phyloP scores from a whole-genome alignment of 2,888 invertebrate species.

The Marronus borbonicus region DNA sequence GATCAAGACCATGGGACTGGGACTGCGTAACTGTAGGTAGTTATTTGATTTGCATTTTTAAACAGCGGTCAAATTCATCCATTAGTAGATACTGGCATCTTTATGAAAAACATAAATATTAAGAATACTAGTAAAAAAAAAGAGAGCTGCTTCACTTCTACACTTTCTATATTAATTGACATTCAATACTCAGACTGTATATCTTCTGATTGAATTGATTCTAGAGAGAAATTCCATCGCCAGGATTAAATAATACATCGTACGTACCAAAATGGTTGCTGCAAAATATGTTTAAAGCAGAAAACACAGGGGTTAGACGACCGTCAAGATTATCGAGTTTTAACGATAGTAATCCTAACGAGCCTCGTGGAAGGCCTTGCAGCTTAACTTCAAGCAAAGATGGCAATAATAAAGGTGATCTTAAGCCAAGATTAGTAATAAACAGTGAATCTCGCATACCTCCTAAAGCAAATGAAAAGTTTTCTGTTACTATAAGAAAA shows the following conservation, averaged over 20 bases:
- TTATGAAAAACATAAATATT: too few species aligned
- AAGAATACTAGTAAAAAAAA: too few species aligned
- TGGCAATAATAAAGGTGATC: neutral
- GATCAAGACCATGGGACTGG: too few species aligned
- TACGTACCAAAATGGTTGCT: constrained; percentile 12
- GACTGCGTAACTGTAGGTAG: too few species aligned
- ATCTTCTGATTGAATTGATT: constrained; percentile 5
- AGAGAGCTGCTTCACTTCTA: too few species aligned
- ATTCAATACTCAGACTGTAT: neutral
- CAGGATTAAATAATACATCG: neutral
- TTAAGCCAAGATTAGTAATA: neutral
- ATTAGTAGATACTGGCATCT: too few species aligned
- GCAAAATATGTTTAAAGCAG: neutral
- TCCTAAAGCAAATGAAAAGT: neutral
- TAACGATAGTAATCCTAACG: neutral
- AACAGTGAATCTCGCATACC: neutral
- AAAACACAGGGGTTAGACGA: neutral
- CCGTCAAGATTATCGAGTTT: neutral
- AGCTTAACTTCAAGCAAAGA: neutral
- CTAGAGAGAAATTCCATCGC: neutral
- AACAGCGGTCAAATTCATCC: too few species aligned
- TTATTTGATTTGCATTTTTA: too few species aligned
- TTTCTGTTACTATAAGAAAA: neutral
- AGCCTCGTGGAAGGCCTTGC: neutral
- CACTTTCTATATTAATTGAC: too few species aligned